These are phyloP conservation scores for Pachypsylla venusta DNA, from an alignment of 1,140 invertebrate genomes.

Conservation along the genomic window DNA sequence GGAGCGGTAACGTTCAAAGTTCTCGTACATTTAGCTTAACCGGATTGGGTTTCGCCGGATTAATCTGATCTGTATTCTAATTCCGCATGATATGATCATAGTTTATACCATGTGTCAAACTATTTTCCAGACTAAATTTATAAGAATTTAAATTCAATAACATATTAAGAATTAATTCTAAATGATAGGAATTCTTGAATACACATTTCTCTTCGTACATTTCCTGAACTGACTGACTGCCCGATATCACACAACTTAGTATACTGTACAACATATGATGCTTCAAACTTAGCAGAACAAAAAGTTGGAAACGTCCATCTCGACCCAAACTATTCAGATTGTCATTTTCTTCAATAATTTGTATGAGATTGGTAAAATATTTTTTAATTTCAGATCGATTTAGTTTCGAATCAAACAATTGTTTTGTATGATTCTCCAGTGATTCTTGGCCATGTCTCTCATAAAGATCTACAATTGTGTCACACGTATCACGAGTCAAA, in stretches of 20 bases:
- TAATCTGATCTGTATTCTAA: too few relatives aligned
- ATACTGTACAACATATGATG: conserved; percentile 84
- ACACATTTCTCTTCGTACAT: conserved; percentile 97
- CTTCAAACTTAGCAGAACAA: conserved; percentile 52
- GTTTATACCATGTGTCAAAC: conserved; percentile 77
- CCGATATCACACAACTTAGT: conserved; percentile 75
- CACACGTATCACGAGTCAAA: background rate
- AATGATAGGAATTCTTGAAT: conserved; percentile 62
- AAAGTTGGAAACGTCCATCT: conserved; percentile 95
- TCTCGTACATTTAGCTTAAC: too few relatives aligned
- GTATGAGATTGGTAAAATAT: conserved; percentile 19
- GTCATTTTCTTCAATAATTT: conserved; percentile 24
- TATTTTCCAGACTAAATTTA: conserved; percentile 82
- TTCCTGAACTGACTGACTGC: conserved; percentile 66
- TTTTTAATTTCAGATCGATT: conserved; percentile 14
- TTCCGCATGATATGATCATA: conserved; percentile 4
- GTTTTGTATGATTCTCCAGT: conserved; percentile 40
- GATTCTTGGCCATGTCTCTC: background rate
- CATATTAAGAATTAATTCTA: conserved; percentile 82
- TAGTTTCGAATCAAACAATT: conserved; percentile 44
- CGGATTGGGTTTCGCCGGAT: too few relatives aligned
- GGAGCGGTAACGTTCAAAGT: too few relatives aligned
- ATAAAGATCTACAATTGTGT: background rate
- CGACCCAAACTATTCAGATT: conserved; percentile 75
- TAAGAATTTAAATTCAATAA: conserved; percentile 83